Base-by-base conservation (phyloP, 2,113 vertebrate species). In the Prietella phreatophila region DNA sequence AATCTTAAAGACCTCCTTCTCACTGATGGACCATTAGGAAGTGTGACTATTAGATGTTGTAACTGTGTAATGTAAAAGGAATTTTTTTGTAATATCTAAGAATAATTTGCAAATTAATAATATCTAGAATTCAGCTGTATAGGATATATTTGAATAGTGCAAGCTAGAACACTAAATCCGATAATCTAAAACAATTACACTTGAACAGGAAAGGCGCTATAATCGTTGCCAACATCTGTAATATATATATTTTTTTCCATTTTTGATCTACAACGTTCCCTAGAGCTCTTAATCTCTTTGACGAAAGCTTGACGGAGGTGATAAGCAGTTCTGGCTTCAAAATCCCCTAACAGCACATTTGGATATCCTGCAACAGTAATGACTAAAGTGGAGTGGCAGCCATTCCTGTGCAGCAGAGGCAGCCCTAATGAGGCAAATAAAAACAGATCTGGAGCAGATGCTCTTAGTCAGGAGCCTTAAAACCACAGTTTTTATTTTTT, bases 391-490 rank as follows among this genome's bases (percentile, higher is more conserved):
- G 88, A 87, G 56, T 84, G 50, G 75, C 80, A 82, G 69, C 82
- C 27, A 85, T 87, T 85, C 88, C 89, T 86, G 83, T 78, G 30
- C 86, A 88, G 80, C 88, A 90, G 91, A 91, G 89, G 92, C 58
- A 60, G 85, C 83, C 89, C 63, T 93, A 92, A 93, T 93, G 91
- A 93, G 89, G 76, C 90, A 94, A 92, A 93, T 90, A 93, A 93
- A 93, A 93, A 90, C 91, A 93, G 92, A 95, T 93, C 92, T 89
- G 78, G 85, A 92, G 90, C 93, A 95, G 92, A 94, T 95, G 93
- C 88, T 93, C 85, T 71, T 89, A 83, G 60, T 86, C 85, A 60
- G 69, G 88, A 85, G 61, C 78, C 89, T 89, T 73, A 89, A 84
- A 91, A 91, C 92, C 89, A 86, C 88, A 90, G 61, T 91, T 89